Base-by-base conservation (phyloP, 2,797 vertebrate genomes). In the Macroramphosus scolopax region DNA sequence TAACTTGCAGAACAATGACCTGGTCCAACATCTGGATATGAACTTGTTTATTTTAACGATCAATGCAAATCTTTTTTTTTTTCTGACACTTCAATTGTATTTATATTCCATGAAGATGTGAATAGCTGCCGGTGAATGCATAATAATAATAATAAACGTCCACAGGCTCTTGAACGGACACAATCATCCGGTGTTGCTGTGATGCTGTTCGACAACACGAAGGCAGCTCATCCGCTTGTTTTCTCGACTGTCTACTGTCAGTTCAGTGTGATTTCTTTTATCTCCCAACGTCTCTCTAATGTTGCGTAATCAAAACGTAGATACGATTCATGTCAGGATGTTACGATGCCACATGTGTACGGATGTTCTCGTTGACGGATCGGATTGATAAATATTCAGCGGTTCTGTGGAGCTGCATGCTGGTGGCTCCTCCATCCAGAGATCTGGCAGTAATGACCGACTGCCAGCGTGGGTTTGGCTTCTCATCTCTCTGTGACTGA, bases 381-480 rank as follows among this genome's bases (percentile, higher is more conserved):
- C 45, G 34, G n/a, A 46, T 47, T 51, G 63, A 69, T 78, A 63
- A 50, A 66, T 76, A 75, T 73, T 65, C 57, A 62, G 54, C 60
- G 46, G 49, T 59, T 31, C 40, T 62, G 51, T 67, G 48, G 47
- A 36, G 64, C 51, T 63, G 55, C n/a, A 14, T 47, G 52, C 60
- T 17, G 37, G 11, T 56, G 52, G 32, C 42, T 63, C 40, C 33
- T 59, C 58, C 52, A 55, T 57, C 63, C 58, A 46, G 57, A 72
- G 55, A 66, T 45, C 59, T 51, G 58, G 62, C 54, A 69, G 43
- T 78, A 83, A 82, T 76, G 80, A 67, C 64, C 64, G 17, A 69
- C 51, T 60, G 61, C 68, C 70, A 72, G 46, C 1, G 44, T 41
- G 66, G 54, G 65, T 55, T 71, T 74, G 77, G 59, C 60, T 57